Conservation (phyloP, 2,888 invertebrate species). For the Melanchra persicariae region DNA sequence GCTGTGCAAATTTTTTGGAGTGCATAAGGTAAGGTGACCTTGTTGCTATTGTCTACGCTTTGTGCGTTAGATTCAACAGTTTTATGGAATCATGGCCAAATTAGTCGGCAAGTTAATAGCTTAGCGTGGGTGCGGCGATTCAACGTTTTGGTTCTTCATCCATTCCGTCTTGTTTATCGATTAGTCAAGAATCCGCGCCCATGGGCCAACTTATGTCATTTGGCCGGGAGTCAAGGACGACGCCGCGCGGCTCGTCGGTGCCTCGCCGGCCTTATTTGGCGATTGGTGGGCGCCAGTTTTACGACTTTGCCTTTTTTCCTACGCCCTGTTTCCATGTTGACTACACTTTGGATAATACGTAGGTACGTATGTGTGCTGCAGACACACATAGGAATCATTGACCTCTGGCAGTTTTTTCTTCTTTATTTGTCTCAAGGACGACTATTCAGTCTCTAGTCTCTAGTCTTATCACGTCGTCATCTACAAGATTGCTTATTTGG, state of each 20-base stretch:
- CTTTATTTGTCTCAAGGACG: constrained; percentile 77
- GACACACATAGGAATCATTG: constrained; percentile 78
- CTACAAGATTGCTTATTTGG: constrained; percentile 68
- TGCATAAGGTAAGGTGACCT: constrained; percentile 54
- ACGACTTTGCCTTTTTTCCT: constrained; percentile 89
- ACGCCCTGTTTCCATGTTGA: constrained; percentile 85
- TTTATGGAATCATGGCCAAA: constrained; percentile 83
- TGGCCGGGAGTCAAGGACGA: constrained; percentile 90
- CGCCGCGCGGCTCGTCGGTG: constrained; percentile 84
- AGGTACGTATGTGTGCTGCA: constrained; percentile 77
- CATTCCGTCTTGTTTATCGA: constrained; percentile 88
- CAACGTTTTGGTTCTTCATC: constrained; percentile 82
- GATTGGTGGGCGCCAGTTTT: constrained; percentile 90
- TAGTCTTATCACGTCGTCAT: constrained; percentile 70
- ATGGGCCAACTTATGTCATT: constrained; percentile 90
- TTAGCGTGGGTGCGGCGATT: constrained; percentile 84
- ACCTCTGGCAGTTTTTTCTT: constrained; percentile 76
- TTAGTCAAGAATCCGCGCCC: constrained; percentile 89
- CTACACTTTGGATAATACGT: constrained; percentile 83
- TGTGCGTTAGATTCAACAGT: constrained; percentile 69
- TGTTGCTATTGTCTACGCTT: constrained; percentile 58
- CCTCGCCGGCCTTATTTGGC: constrained; percentile 89
- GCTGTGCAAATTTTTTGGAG: constrained; percentile 20
- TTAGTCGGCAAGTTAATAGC: constrained; percentile 81
- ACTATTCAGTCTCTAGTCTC: constrained; percentile 63